Percentiles rank a stretch among this genome's conserved stretches.
phyloP scores from a whole-genome alignment of 2,888 invertebrate genomes.

The Ochropacha duplaris region DNA sequence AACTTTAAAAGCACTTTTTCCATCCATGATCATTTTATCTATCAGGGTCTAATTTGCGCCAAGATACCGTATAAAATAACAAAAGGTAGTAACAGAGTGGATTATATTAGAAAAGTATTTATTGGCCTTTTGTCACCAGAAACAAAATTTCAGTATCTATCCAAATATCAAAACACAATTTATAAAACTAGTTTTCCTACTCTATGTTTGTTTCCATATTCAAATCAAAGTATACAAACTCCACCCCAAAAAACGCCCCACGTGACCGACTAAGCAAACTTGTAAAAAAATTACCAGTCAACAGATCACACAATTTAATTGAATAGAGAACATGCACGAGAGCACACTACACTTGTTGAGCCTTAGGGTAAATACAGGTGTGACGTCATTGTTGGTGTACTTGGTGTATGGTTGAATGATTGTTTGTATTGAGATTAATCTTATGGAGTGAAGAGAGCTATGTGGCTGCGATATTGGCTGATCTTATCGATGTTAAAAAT shows the following conservation, averaged over 20 bases:
- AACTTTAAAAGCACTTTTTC: too few relatives aligned
- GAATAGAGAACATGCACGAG: slow-evolving; percentile 14
- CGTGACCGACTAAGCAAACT: slow-evolving; percentile 8
- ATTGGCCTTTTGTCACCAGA: too few relatives aligned
- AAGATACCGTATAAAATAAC: too few relatives aligned
- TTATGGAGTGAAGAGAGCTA: not conserved
- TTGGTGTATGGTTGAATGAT: slow-evolving; percentile 9
- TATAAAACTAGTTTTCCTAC: too few relatives aligned
- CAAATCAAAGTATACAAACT: not conserved
- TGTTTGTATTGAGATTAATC: slow-evolving; percentile 3
- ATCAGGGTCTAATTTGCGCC: too few relatives aligned
- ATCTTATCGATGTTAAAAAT: not conserved
- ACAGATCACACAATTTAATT: slow-evolving; percentile 19
- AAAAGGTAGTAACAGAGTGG: too few relatives aligned
- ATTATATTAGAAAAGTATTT: too few relatives aligned
- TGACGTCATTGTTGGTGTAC: slow-evolving; percentile 14
- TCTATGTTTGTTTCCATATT: not conserved
- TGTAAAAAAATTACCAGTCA: slow-evolving; percentile 39
- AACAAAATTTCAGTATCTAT: too few relatives aligned
- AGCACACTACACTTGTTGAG: slow-evolving; percentile 47
- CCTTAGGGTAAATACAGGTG: slow-evolving; percentile 74
- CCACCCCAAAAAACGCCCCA: slow-evolving; percentile 3
- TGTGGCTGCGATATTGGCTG: not conserved
- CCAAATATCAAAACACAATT: too few relatives aligned
- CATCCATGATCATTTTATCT: too few relatives aligned